Base-by-base conservation (phyloP, 2,888 invertebrate genomes). In the Cordylochernes scorpioides region DNA sequence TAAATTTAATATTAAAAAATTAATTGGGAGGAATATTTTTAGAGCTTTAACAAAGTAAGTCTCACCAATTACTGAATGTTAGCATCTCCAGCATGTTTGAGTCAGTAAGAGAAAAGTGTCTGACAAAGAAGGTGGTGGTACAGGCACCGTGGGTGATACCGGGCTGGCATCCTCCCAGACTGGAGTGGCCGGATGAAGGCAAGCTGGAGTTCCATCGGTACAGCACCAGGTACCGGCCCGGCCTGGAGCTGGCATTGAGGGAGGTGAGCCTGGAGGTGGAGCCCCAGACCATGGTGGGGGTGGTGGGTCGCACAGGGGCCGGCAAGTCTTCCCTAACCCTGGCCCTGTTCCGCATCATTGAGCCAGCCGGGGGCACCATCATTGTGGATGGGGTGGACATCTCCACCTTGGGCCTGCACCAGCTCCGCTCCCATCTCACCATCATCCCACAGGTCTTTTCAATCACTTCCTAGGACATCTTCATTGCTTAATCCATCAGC, bases 221-320 rank as follows among this genome's bases (percentile, higher is more conserved):
- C 49, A 66, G 75, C 48, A 73, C 84, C 16, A 65, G 78, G 3
- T 86, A 88, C 57, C 64, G 86, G 40, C 64, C 72, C 43, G 82
- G 74, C 15, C 55, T 78, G 29, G 82, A 84, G 46, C 64, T 84
- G 32, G 82, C 84, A 24, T 61, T 91, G 34, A 69, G 68, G 26
- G 70, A 71, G 38, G 60, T 88, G 38, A 65, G 64, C 25, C 80
- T 78, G 50, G 55, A 60, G 28, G 69, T 86, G 17, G 62, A 63
- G 28, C 71, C 77, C 21, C 68, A 73, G 26, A 78, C 84, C 54
- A 86, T 84, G 60, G 53, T 54, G 15, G 38, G 38, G 4, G 17
- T 38, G 1, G 38, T 38, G 3, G 38, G 38, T 1, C 21, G 38
- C 6, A 38, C 38, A 5, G 38, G 38, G 5, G 38, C 35, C 2